Evolutionary conservation across 1,140 invertebrate genomes (phyloP).

Genomic region (Zeugodacus cucurbitae): DNA sequence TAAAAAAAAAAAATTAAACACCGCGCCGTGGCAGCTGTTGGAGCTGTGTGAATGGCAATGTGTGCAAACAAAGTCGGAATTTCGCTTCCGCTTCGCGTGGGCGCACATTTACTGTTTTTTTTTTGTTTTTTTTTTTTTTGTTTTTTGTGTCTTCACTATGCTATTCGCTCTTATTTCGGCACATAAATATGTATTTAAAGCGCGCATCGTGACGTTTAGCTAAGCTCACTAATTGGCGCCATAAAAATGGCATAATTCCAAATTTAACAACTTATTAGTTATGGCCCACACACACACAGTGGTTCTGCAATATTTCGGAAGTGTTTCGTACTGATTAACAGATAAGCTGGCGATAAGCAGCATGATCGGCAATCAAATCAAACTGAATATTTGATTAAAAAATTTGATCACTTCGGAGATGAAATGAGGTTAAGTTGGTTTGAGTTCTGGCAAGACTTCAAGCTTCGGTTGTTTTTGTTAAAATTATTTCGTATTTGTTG

Average conservation of each 20-base stretch:
- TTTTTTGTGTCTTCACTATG: background rate
- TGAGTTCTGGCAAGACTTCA: too few relatives aligned
- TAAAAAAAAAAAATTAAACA: background rate
- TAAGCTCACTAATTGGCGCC: background rate
- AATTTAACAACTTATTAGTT: background rate
- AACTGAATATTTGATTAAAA: too few relatives aligned
- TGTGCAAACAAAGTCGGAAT: background rate
- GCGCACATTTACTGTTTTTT: background rate
- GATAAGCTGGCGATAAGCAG: background rate
- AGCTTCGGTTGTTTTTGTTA: too few relatives aligned
- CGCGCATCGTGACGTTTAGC: background rate
- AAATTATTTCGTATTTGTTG: too few relatives aligned
- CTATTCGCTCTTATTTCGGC: background rate
- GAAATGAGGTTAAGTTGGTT: too few relatives aligned
- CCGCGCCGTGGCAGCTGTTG: background rate
- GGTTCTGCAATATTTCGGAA: background rate
- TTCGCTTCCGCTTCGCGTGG: background rate
- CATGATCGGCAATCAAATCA: background rate
- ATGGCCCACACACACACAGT: background rate
- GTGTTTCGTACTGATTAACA: background rate
- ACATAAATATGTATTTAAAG: background rate
- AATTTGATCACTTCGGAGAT: too few relatives aligned
- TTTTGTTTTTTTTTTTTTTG: background rate
- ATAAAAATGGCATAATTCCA: background rate
- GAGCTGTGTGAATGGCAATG: background rate